A percentile compares a stretch with the other conserved stretches of the same genome.
These are phyloP conservation scores for Gonocerus acuteangulatus DNA, from an alignment of 2,888 invertebrate genomes.

Conservation along the genomic window DNA sequence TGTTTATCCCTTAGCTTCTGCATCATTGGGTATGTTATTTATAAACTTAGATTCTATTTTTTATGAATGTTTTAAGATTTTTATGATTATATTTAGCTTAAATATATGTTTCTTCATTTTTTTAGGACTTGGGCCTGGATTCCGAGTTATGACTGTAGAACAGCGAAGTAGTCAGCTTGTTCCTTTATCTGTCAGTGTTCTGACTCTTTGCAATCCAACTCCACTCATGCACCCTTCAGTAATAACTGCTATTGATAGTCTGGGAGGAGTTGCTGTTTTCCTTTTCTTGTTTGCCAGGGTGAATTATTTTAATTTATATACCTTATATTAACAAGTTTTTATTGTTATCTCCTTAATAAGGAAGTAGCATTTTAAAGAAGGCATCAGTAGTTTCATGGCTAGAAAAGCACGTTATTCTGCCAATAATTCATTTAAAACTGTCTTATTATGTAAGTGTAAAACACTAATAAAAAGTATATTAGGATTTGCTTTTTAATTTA, in stretches of 20 bases:
- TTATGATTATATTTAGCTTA: neutral
- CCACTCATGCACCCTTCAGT: constrained; percentile 22
- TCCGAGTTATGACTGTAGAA: constrained; percentile 45
- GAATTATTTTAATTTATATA: constrained; percentile 12
- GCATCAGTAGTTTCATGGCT: too few species aligned
- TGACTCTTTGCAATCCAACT: constrained; percentile 33
- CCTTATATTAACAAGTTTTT: neutral
- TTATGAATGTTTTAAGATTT: neutral
- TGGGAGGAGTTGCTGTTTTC: constrained; percentile 59
- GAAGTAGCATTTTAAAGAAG: too few species aligned
- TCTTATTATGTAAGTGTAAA: too few species aligned
- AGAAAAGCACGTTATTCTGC: too few species aligned
- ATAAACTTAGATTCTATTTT: neutral
- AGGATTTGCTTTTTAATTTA: too few species aligned
- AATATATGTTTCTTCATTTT: neutral
- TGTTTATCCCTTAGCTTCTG: constrained; percentile 45
- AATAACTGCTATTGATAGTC: constrained; percentile 48
- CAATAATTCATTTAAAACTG: too few species aligned
- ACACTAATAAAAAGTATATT: too few species aligned
- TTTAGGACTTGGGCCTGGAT: constrained; percentile 41
- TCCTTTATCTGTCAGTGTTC: constrained; percentile 44
- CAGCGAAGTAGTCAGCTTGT: constrained; percentile 46
- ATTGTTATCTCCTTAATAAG: neutral
- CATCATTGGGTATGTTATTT: constrained; percentile 22
- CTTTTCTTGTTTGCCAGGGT: constrained; percentile 63